Percentiles rank a stretch among this genome's conserved stretches.
Conservation (phyloP, 1,140 invertebrate species). For the Berghia stephanieae region DNA sequence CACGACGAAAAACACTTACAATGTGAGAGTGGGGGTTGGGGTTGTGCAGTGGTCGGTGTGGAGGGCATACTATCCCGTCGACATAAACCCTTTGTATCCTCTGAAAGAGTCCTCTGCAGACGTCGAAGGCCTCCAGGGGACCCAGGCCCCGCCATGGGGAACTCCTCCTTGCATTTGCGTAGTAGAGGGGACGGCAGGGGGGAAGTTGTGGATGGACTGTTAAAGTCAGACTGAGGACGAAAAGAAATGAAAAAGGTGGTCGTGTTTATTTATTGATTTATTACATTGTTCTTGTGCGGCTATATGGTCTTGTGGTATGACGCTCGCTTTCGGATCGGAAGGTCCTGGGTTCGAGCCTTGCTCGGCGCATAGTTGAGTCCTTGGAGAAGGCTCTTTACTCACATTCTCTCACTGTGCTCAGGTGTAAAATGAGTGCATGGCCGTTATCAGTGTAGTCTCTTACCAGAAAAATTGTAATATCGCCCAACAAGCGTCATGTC, state of each 20-base stretch:
- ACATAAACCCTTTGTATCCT: conserved; percentile 61
- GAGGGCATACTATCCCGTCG: conserved; percentile 66
- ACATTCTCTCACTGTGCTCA: no score
- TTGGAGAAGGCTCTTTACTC: no score
- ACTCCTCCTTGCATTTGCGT: conserved; percentile 54
- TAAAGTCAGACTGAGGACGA: conserved; percentile 56
- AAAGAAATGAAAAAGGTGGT: background rate
- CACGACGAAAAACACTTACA: conserved; percentile 54
- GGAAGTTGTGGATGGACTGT: conserved; percentile 45
- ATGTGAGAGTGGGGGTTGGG: conserved; percentile 43
- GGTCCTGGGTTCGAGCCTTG: no score
- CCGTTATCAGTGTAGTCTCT: no score
- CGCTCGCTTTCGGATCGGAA: no score
- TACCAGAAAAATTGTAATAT: no score
- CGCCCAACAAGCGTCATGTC: no score
- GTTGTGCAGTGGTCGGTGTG: conserved; percentile 50
- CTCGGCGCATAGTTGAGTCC: no score
- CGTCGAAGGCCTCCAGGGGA: conserved; percentile 58
- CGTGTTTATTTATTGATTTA: no score
- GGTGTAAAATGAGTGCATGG: no score
- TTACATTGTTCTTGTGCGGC: no score
- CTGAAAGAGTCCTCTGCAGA: conserved; percentile 65
- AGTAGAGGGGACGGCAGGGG: conserved; percentile 53
- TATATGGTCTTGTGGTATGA: no score
- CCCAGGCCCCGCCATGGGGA: conserved; percentile 50